Percentiles rank a stretch among this genome's conserved stretches.
phyloP scores from a whole-genome alignment of 92 coral and sea anemone genomes.

The Epizoanthus fatuus region DNA sequence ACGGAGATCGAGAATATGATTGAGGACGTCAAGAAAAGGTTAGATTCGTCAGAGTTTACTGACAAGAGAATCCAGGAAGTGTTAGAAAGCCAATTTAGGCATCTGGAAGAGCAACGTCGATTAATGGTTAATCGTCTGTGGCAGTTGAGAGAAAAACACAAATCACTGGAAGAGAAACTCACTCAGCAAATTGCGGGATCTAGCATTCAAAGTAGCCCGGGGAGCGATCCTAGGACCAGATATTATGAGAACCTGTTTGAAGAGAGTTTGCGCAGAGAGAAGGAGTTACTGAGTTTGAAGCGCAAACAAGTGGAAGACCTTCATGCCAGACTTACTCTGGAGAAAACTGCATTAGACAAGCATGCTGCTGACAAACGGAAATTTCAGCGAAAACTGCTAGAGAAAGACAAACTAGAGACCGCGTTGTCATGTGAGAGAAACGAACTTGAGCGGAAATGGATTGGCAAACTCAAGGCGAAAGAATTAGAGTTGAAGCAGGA shows the following conservation, averaged over 20 bases:
- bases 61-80: constrained; percentile 79
- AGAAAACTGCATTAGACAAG: constrained; percentile 78
- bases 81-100: constrained; percentile 76
- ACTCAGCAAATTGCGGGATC: constrained; percentile 71
- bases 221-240: constrained; percentile 58
- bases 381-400: constrained; percentile 72
- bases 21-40: constrained; percentile 76
- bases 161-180: constrained; percentile 74
- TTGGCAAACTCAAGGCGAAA: constrained; percentile 73
- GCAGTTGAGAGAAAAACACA: constrained; percentile 88
- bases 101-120: constrained; percentile 81
- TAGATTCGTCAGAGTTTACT: constrained; percentile 85
- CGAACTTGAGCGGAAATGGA: constrained; percentile 84
- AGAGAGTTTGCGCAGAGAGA: constrained; percentile 87
- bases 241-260: constrained; percentile 80
- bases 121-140: constrained; percentile 80
- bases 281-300: constrained; percentile 76
- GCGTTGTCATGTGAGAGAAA: constrained; percentile 78
- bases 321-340: constrained; percentile 71
- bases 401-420: constrained; percentile 81
- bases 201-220: constrained; percentile 66
- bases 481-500: constrained; percentile 78
- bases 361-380: constrained; percentile 76
- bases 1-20: constrained; percentile 88
- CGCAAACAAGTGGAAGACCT: constrained; percentile 87